phyloP scores from a whole-genome alignment of 2,797 vertebrate species.

The Aratinga solstitialis region DNA sequence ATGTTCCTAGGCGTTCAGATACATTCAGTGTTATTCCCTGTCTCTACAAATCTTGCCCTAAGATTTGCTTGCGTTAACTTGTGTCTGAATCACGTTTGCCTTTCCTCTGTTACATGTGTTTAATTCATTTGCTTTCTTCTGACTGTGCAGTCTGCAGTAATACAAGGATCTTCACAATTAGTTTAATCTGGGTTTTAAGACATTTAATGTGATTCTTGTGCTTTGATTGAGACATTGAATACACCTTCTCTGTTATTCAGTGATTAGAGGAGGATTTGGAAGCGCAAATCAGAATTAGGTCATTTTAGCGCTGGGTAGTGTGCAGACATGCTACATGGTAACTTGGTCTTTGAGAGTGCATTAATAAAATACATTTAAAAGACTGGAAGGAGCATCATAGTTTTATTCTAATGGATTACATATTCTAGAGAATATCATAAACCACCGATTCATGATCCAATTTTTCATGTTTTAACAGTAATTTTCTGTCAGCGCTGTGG shows the following conservation, averaged over 20 bases:
- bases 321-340: not conserved
- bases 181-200: not conserved
- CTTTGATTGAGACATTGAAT: not conserved
- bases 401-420: not conserved
- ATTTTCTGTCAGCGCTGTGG: not conserved
- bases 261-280: not conserved
- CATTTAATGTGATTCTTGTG: not conserved
- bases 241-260: not conserved
- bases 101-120: not conserved
- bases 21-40: not conserved
- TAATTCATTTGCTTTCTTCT: not conserved
- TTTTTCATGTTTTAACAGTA: slow-evolving; percentile 1
- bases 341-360: not conserved
- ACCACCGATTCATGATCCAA: not conserved
- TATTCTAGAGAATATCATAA: not conserved
- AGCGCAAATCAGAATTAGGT: not conserved
- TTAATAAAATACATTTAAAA: not conserved
- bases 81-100: not conserved
- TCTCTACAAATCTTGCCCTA: not conserved
- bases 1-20: fast-evolving
- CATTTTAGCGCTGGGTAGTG: not conserved
- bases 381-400: not conserved
- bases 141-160: not conserved
- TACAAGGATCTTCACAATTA: not conserved
- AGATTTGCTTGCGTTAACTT: not conserved